Evolutionary conservation across 1,140 invertebrate species (phyloP).

Genomic region (Ditylenchus dipsaci): DNA sequence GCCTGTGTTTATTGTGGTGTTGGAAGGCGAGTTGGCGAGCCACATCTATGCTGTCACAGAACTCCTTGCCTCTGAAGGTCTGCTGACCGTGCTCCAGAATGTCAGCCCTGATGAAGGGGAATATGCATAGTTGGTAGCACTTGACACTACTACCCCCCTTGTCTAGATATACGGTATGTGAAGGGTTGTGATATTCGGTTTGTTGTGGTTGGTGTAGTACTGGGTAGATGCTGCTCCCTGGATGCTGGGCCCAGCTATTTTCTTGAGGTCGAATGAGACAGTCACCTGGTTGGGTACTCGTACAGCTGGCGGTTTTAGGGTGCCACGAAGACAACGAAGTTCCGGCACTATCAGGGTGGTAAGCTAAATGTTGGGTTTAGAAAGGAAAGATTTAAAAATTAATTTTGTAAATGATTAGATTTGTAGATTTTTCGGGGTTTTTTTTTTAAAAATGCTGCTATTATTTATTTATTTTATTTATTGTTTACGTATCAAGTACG

Average conservation of each 20-base stretch:
- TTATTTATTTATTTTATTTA: too few species aligned
- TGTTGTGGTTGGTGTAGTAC: background rate
- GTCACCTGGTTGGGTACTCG: background rate
- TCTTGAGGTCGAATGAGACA: constrained; percentile 8
- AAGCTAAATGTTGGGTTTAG: constrained; percentile 10
- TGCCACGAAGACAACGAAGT: constrained; percentile 9
- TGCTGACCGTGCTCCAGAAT: constrained; percentile 5
- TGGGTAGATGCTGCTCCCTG: background rate
- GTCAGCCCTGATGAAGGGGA: constrained; percentile 12
- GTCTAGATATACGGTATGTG: background rate
- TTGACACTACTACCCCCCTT: background rate
- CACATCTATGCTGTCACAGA: constrained; percentile 3
- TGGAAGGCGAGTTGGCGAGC: background rate
- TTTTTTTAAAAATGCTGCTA: too few species aligned
- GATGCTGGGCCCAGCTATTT: constrained; percentile 9
- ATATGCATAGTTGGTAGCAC: constrained; percentile 17
- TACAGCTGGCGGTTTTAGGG: constrained; percentile 16
- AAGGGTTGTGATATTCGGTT: background rate
- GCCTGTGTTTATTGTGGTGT: too few species aligned
- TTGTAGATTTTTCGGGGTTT: too few species aligned
- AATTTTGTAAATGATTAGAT: too few species aligned
- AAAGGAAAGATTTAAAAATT: background rate
- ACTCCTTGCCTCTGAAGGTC: constrained; percentile 17
- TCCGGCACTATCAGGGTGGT: constrained; percentile 15
- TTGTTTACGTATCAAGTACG: too few species aligned